Conservation (phyloP, 2,888 invertebrate genomes). For the Philereme transversata region DNA sequence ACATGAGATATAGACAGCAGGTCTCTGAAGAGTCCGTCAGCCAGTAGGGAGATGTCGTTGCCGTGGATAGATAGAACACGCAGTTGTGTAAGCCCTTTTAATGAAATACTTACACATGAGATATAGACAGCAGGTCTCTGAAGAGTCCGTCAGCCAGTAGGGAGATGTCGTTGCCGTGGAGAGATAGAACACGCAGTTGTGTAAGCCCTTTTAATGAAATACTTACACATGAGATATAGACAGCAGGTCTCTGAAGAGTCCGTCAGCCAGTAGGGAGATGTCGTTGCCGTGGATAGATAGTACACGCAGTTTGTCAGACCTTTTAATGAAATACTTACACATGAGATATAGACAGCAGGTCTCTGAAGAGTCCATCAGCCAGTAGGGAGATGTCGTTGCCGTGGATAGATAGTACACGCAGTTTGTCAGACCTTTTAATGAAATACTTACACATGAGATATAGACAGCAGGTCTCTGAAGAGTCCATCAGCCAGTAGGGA, state of each 20-base stretch:
- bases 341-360: constrained; percentile 96
- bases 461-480: constrained; percentile 95
- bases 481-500: constrained; percentile 98
- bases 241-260: constrained; percentile 94
- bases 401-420: too few species aligned
- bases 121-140: constrained; percentile 94
- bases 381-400: too few species aligned
- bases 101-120: constrained; percentile 94
- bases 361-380: constrained; percentile 88
- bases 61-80: constrained; percentile 95
- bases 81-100: constrained; percentile 84
- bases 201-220: not conserved
- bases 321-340: constrained; percentile 89
- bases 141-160: constrained; percentile 84
- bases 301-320: not conserved
- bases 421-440: not conserved
- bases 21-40: constrained; percentile 98
- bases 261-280: not conserved
- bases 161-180: too few species aligned
- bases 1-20: constrained; percentile 97
- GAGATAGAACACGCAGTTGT: constrained; percentile 74
- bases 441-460: constrained; percentile 96
- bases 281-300: not conserved
- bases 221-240: constrained; percentile 98
- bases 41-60: constrained; percentile 98